Conservation (phyloP, 2,888 invertebrate species). For the Leptopilina syphax region DNA sequence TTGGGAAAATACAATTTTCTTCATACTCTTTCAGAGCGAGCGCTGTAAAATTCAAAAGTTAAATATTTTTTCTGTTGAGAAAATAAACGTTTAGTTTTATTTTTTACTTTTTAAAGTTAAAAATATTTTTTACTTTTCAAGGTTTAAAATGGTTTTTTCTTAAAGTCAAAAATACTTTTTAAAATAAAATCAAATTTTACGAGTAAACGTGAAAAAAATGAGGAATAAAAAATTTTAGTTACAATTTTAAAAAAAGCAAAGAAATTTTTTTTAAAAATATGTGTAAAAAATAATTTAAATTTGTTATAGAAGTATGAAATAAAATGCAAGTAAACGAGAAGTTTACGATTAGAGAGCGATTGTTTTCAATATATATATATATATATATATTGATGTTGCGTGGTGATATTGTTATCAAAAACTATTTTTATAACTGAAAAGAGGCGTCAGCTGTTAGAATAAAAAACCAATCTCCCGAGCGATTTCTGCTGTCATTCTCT, state of each 20-base stretch:
- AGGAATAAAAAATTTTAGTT: not conserved
- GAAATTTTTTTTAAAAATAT: not conserved
- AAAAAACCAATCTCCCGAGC: constrained; percentile 31
- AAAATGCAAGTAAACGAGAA: constrained; percentile 5
- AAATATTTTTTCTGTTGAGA: not conserved
- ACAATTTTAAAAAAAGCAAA: not conserved
- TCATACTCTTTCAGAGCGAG: not conserved
- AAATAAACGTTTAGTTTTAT: not conserved
- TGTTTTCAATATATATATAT: not conserved
- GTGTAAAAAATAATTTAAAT: constrained; percentile 15
- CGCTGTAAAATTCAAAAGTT: not conserved
- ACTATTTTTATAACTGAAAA: constrained; percentile 27
- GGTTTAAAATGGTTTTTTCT: no score
- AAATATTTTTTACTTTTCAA: not conserved
- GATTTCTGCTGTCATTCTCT: constrained; percentile 28
- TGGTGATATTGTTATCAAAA: constrained; percentile 35
- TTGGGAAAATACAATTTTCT: not conserved
- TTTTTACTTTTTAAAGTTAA: not conserved
- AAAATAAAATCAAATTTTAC: no score
- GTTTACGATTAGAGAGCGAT: constrained; percentile 35
- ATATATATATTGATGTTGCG: not conserved
- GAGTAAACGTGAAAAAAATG: no score
- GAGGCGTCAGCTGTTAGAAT: constrained; percentile 16
- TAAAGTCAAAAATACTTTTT: no score
- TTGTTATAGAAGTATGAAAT: not conserved